Evolutionary conservation across 2,113 vertebrate species (phyloP).

Genomic region (Cynoglossus semilaevis): DNA sequence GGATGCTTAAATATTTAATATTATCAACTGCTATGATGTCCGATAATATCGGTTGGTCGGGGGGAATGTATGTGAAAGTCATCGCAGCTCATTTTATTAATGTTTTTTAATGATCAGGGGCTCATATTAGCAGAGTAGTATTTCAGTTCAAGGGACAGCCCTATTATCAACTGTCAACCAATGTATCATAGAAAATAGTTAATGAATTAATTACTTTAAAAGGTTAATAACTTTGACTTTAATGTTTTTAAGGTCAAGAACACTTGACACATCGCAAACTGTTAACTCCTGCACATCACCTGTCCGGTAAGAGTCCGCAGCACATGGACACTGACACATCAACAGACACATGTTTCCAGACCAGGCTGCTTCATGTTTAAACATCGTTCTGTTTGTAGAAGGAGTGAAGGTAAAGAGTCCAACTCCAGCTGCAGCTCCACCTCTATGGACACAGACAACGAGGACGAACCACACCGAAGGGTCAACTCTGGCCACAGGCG

Average conservation of each 20-base stretch:
- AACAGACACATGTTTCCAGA: too few relatives aligned
- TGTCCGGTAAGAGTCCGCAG: constrained; percentile 77
- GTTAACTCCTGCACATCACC: constrained; percentile 84
- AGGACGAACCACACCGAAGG: constrained; percentile 86
- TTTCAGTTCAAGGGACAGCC: too few relatives aligned
- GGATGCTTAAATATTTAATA: too few relatives aligned
- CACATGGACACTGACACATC: neutral
- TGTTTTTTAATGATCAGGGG: too few relatives aligned
- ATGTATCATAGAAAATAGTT: neutral
- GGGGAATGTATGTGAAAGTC: too few relatives aligned
- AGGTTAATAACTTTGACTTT: too few relatives aligned
- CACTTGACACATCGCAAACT: constrained; percentile 88
- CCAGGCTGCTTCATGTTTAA: neutral
- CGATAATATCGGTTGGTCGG: too few relatives aligned
- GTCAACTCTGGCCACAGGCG: constrained; percentile 74
- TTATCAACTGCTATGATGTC: too few relatives aligned
- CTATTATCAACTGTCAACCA: neutral
- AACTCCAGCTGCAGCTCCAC: constrained; percentile 68
- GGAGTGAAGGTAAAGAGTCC: constrained; percentile 75
- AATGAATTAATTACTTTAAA: neutral
- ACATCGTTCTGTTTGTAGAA: constrained; percentile 27
- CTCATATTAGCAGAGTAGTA: too few relatives aligned
- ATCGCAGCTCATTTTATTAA: too few relatives aligned
- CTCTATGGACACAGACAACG: constrained; percentile 88
- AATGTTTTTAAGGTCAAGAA: constrained; percentile 79